Base-by-base conservation (phyloP, 2,113 vertebrate genomes). In the Xiphophorus couchianus region DNA sequence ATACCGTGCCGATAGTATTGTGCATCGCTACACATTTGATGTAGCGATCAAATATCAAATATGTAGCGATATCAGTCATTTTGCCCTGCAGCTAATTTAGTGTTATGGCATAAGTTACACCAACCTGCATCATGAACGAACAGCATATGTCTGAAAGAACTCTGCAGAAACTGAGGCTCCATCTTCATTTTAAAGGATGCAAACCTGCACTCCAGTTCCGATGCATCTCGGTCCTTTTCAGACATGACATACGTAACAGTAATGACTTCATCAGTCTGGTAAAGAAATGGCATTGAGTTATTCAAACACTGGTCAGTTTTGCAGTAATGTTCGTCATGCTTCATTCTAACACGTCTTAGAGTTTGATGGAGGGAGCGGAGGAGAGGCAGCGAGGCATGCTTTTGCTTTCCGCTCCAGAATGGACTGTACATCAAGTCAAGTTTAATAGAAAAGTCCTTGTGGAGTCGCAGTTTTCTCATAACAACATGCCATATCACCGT, bases 181-280 rank as follows among this genome's bases (percentile, higher is more conserved):
- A 2, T 14, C 6, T 67, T 44, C 14, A 11, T 44, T 67, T 15
- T 67, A 19, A 67, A 44, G 10, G 13, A 44, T 10, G 2, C 17
- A 65, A 27, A 44, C 37, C n/a, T 44, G 14, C 65, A 10, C 25
- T 28, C 42, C 28, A 2, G 15, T 44, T 29, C 13, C 14, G 3
- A 22, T 42, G 33, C 35, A 25, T 42, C 65, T 42, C 15, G 19
- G 1, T 13, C 2, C n/a, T 10, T 31, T 33, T 63, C 30, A 31
- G 17, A 63, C 29, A 9, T 31, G 15, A 17, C 15, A 31, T 44
- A 17, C 14, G 7, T 27, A 27, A 66, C 64, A 66, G 5, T 7
- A 66, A 44, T 67, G 37, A 13, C 65, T 44, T 42, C 65, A 67
- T 67, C 65, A 44, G 25, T 67, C 65, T 42, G n/a, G 11, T 44